These are phyloP conservation scores for Lemur catta DNA, from an alignment of 2,797 vertebrate genomes.

Conservation along the genomic window DNA sequence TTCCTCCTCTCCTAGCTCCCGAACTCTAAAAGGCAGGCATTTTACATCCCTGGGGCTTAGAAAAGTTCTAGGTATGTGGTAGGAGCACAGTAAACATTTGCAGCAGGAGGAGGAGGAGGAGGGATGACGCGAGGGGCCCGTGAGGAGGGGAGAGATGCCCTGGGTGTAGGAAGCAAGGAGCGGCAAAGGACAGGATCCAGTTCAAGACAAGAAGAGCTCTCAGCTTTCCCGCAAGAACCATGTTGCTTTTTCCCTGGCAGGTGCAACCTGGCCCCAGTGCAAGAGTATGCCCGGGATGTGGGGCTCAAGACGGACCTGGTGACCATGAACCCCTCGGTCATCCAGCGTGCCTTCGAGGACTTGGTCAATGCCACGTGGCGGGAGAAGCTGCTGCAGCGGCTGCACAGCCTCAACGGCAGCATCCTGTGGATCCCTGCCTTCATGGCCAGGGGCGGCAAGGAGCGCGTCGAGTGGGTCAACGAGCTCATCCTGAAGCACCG, in stretches of 20 bases:
- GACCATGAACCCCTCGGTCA: conserved; percentile 98
- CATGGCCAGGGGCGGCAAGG: conserved; percentile 97
- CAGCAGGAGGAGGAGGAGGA: neutral
- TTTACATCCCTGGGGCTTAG: neutral
- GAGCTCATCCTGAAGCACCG: conserved; percentile 93
- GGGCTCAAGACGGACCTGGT: conserved; percentile 93
- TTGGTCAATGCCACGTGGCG: conserved; percentile 92
- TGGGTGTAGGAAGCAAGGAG: neutral
- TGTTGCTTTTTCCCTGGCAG: conserved; percentile 76
- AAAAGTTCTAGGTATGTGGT: fast-evolving
- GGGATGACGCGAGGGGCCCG: fast-evolving
- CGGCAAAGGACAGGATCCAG: neutral
- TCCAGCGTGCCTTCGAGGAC: conserved; percentile 96
- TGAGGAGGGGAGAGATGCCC: neutral
- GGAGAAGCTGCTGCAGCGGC: conserved; percentile 91
- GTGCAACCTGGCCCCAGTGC: conserved; percentile 97
- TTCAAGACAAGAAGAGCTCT: fast-evolving
- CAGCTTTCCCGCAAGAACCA: neutral
- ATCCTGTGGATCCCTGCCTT: conserved; percentile 98
- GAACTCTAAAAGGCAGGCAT: neutral
- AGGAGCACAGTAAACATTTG: neutral
- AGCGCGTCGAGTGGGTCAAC: conserved; percentile 95
- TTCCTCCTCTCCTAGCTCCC: neutral
- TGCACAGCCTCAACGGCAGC: conserved; percentile 91
- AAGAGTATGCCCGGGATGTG: conserved; percentile 92